Conservation (phyloP, 2,888 invertebrate species). For the Eudemis profundana region DNA sequence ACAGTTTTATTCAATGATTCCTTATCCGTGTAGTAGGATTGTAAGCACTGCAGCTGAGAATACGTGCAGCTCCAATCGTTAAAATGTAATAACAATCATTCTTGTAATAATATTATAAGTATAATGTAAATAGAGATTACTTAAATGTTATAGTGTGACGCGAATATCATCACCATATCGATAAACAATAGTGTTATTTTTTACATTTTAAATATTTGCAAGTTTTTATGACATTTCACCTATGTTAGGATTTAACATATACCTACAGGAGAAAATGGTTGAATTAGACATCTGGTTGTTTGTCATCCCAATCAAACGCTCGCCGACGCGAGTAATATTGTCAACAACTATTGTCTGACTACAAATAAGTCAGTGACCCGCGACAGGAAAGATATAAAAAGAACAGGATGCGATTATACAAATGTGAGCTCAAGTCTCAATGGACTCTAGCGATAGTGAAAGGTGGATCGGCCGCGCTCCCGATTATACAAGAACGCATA, state of each 20-base stretch:
- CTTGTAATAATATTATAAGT: neutral
- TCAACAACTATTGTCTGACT: neutral
- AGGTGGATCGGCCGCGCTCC: constrained; percentile 53
- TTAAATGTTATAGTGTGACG: neutral
- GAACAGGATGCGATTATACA: constrained; percentile 36
- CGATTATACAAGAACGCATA: constrained; percentile 55
- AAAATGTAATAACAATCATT: neutral
- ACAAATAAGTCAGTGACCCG: constrained; percentile 17
- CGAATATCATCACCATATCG: neutral
- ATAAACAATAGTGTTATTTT: neutral
- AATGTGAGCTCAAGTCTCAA: constrained; percentile 24
- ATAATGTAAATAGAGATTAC: neutral
- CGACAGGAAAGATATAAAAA: constrained; percentile 34
- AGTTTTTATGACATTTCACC: too few species aligned
- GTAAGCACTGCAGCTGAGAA: neutral
- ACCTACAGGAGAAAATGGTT: too few species aligned
- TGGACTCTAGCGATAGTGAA: constrained; percentile 59
- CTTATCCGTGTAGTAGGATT: neutral
- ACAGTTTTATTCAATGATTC: constrained; percentile 7
- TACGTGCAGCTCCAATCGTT: neutral
- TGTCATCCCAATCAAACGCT: too few species aligned
- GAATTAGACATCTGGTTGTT: too few species aligned
- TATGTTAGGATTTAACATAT: too few species aligned
- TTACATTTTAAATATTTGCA: neutral
- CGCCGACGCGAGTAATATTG: too few species aligned